phyloP scores from a whole-genome alignment of 2,888 invertebrate genomes.

The Nemotelus pantherinus region DNA sequence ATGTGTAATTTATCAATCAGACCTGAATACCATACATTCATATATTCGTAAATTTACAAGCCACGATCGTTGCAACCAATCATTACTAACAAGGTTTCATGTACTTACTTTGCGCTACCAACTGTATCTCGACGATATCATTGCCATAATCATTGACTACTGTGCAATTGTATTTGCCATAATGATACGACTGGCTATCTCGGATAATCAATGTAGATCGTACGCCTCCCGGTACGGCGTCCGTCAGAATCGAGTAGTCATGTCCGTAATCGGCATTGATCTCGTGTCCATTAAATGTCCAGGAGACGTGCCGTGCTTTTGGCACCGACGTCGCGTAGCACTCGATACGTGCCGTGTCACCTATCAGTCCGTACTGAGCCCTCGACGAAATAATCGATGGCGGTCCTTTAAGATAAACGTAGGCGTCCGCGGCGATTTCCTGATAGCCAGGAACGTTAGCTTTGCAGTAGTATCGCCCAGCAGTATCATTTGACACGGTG shows the following conservation, averaged over 20 bases:
- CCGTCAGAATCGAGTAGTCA: constrained; percentile 80
- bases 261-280: constrained; percentile 77
- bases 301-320: constrained; percentile 84
- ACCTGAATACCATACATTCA: no score
- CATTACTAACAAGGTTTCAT: constrained; percentile 18
- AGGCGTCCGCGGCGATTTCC: constrained; percentile 83
- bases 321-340: constrained; percentile 92
- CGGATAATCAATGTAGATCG: constrained; percentile 90
- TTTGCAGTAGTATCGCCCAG: constrained; percentile 89
- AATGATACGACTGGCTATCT: constrained; percentile 86
- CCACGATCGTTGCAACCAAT: background rate
- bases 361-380: constrained; percentile 84
- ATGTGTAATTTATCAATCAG: background rate
- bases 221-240: constrained; percentile 79
- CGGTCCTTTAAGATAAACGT: constrained; percentile 82
- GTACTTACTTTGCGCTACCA: constrained; percentile 88
- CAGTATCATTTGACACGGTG: constrained; percentile 79
- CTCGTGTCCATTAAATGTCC: constrained; percentile 87
- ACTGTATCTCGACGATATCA: constrained; percentile 83
- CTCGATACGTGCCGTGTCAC: constrained; percentile 84
- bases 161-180: constrained; percentile 93
- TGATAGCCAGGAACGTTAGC: constrained; percentile 88
- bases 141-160: constrained; percentile 91
- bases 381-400: constrained; percentile 83
- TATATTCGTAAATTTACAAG: background rate